These are phyloP conservation scores for Protaetia brevitarsis DNA, from an alignment of 1,140 invertebrate species.

Conservation along the genomic window DNA sequence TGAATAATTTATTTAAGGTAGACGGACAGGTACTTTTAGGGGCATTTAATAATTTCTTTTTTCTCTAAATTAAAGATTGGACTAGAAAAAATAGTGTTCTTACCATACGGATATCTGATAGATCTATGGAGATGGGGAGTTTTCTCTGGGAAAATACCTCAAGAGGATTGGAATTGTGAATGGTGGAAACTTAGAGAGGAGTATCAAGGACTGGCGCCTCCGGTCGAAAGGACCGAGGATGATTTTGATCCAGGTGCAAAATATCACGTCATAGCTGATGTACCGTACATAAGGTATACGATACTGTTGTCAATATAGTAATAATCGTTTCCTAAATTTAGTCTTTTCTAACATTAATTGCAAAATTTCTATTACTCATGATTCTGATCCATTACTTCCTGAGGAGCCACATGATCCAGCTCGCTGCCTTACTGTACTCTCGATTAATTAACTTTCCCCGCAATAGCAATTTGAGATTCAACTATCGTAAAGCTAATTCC, in stretches of 20 bases:
- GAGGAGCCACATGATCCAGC: too few relatives aligned
- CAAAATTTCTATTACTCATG: too few relatives aligned
- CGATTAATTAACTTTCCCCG: too few relatives aligned
- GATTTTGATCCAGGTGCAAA: conserved; percentile 65
- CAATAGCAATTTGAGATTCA: too few relatives aligned
- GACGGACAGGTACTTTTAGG: neutral
- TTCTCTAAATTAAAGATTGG: too few relatives aligned
- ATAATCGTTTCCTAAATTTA: too few relatives aligned
- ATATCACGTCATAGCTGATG: conserved; percentile 59
- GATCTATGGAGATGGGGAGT: conserved; percentile 87
- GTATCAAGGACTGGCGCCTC: conserved; percentile 51
- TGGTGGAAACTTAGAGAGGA: conserved; percentile 62
- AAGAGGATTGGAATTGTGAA: conserved; percentile 72
- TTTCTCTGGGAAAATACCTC: conserved; percentile 69
- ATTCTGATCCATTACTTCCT: too few relatives aligned
- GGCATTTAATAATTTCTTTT: conserved; percentile 25
- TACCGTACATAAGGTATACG: conserved; percentile 49
- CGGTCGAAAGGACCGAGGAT: conserved; percentile 47
- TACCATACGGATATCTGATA: conserved; percentile 83
- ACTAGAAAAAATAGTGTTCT: conserved; percentile 80
- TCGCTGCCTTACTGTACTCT: too few relatives aligned
- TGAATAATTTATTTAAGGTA: conserved; percentile 54
- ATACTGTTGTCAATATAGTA: too few relatives aligned
- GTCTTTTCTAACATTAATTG: too few relatives aligned
- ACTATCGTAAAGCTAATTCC: too few relatives aligned